These are phyloP conservation scores for Cynoglossus semilaevis DNA, from an alignment of 2,113 vertebrate species.

Conservation along the genomic window DNA sequence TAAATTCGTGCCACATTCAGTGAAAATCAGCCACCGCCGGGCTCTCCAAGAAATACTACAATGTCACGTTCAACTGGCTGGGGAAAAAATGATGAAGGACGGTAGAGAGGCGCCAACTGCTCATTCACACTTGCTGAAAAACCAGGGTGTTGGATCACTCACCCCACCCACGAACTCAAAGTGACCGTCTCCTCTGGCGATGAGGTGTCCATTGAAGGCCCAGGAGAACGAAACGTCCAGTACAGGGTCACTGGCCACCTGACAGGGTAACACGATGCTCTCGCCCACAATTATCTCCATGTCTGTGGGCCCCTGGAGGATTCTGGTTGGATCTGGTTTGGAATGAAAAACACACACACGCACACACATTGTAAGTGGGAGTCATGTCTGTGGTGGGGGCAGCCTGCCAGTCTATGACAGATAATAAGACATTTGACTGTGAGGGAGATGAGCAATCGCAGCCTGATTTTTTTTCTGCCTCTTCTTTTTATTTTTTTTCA, in stretches of 20 bases:
- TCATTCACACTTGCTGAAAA: constrained; percentile 51
- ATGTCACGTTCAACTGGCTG: constrained; percentile 41
- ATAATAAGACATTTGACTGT: constrained; percentile 21
- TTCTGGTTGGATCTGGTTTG: constrained; percentile 84
- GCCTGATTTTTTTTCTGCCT: constrained; percentile 12
- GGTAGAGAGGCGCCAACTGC: constrained; percentile 46
- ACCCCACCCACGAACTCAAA: constrained; percentile 92
- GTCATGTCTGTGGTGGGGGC: constrained; percentile 4
- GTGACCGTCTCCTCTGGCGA: constrained; percentile 82
- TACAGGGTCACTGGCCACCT: constrained; percentile 84
- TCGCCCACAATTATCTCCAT: constrained; percentile 92
- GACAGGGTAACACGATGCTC: constrained; percentile 89
- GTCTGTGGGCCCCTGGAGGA: constrained; percentile 84
- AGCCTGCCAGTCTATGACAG: constrained; percentile 7
- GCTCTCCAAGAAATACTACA: constrained; percentile 29
- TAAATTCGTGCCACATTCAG: constrained; percentile 22
- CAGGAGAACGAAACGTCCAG: constrained; percentile 88
- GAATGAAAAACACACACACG: constrained; percentile 1
- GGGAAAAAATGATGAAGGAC: constrained; percentile 27
- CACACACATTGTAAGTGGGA: constrained; percentile 10
- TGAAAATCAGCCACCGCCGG: constrained; percentile 19
- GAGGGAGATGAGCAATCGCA: constrained; percentile 14
- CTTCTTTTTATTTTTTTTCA: too few species aligned
- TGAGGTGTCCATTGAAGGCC: constrained; percentile 88
- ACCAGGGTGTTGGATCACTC: constrained; percentile 65